These are phyloP conservation scores for Meteorus sp. DNA, from an alignment of 1,140 invertebrate genomes.

Conservation along the genomic window DNA sequence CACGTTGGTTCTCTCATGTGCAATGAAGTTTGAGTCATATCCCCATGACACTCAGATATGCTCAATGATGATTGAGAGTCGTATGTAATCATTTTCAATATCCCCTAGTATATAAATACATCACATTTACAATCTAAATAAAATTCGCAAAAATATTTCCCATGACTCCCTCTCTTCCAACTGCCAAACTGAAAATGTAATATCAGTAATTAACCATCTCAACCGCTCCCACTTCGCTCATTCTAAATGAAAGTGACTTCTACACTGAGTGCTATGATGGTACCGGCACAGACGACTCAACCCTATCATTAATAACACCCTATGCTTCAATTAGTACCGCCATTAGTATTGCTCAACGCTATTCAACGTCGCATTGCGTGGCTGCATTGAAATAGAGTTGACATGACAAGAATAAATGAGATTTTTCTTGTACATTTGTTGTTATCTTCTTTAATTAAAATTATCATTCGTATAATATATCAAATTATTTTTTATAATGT, in stretches of 20 bases:
- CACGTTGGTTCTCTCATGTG: conserved; percentile 84
- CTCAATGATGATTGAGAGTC: conserved; percentile 89
- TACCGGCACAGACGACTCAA: background rate
- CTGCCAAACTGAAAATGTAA: too few relatives aligned
- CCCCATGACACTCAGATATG: conserved; percentile 88
- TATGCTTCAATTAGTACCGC: conserved; percentile 1
- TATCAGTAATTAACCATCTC: too few relatives aligned
- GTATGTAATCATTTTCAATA: conserved; percentile 67
- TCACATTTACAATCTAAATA: background rate
- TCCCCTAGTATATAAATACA: background rate
- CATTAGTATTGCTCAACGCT: conserved; percentile 15
- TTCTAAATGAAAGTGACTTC: too few relatives aligned
- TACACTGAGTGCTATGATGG: too few relatives aligned
- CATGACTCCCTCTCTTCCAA: too few relatives aligned
- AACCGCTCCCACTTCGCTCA: background rate
- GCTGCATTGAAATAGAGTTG: background rate
- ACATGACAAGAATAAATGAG: background rate
- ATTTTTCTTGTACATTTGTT: background rate
- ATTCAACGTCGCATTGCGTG: background rate
- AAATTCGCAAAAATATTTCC: too few relatives aligned
- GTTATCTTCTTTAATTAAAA: background rate
- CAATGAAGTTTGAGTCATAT: conserved; percentile 92
- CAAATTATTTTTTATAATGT: background rate
- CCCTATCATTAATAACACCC: conserved; percentile 6
- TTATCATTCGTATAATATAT: background rate